Conservation (phyloP, 2,888 invertebrate species). For the Caenorhabditis auriculariae region DNA sequence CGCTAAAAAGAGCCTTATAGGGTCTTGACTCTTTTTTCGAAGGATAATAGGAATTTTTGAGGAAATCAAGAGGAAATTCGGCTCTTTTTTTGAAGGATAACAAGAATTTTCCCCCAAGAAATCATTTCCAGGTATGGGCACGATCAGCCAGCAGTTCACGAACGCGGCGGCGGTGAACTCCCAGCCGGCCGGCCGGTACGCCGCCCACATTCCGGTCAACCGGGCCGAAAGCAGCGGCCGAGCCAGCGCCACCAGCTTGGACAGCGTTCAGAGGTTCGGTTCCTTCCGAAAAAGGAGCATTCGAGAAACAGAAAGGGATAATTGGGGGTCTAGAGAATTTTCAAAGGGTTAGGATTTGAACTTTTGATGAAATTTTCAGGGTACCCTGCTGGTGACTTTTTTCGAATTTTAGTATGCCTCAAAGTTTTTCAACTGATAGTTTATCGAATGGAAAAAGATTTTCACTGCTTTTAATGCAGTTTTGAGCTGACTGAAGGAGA, state of each 20-base stretch:
- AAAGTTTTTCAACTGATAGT: too few species aligned
- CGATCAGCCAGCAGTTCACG: constrained; percentile 37
- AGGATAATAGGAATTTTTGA: too few species aligned
- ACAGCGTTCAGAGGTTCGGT: constrained; percentile 37
- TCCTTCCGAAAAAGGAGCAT: background rate
- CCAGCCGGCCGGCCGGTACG: constrained; percentile 45
- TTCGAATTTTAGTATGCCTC: background rate
- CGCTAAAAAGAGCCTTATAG: too few species aligned
- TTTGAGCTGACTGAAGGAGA: too few species aligned
- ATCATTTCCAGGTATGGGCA: constrained; percentile 17
- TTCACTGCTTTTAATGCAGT: too few species aligned
- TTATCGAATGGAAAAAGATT: too few species aligned
- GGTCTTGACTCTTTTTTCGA: too few species aligned
- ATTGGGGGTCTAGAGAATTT: too few species aligned
- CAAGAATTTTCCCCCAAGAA: background rate
- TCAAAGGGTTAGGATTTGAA: too few species aligned
- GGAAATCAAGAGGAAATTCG: background rate
- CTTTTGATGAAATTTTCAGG: too few species aligned
- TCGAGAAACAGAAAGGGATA: background rate
- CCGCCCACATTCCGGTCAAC: constrained; percentile 57
- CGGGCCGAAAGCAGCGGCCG: constrained; percentile 32
- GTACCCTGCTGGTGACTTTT: too few species aligned
- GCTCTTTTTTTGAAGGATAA: too few species aligned
- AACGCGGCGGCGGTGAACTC: constrained; percentile 45
- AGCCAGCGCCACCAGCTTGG: constrained; percentile 39